Conservation (phyloP, 2,113 vertebrate species). For the Sarotherodon lohbergeri region DNA sequence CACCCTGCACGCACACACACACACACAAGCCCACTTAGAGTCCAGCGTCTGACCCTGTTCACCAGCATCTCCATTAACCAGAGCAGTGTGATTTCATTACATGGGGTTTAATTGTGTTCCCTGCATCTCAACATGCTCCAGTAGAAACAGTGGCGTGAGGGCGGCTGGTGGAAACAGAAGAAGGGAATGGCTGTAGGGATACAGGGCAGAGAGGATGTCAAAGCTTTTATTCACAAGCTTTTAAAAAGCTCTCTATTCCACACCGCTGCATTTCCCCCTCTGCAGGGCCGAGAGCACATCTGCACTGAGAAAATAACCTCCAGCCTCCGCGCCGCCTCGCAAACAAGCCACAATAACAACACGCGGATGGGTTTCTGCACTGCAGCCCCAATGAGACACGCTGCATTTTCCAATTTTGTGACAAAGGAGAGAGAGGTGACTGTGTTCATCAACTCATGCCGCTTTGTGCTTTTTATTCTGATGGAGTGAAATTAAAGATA, state of each 20-base stretch:
- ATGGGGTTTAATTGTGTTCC: constrained; percentile 61
- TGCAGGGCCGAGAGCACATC: constrained; percentile 31
- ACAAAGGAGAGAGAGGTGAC: background rate
- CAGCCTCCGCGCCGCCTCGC: background rate
- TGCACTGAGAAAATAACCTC: constrained; percentile 31
- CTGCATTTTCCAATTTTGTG: background rate
- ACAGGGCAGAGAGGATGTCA: constrained; percentile 63
- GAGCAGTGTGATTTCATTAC: constrained; percentile 71
- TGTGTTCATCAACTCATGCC: background rate
- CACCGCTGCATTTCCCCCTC: constrained; percentile 22
- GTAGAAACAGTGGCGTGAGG: constrained; percentile 35
- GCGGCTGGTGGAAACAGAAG: constrained; percentile 26
- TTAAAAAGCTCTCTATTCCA: constrained; percentile 63
- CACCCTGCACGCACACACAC: background rate
- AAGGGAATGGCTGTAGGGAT: background rate
- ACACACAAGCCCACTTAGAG: background rate
- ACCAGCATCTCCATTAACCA: constrained; percentile 62
- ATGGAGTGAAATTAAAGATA: background rate
- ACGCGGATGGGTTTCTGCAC: background rate
- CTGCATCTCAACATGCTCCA: constrained; percentile 43
- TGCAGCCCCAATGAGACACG: background rate
- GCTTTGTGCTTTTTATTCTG: background rate
- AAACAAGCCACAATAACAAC: constrained; percentile 9
- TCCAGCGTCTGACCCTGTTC: constrained; percentile 47
- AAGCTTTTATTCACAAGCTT: constrained; percentile 71